Evolutionary conservation across 2,888 invertebrate genomes (phyloP), one percentile per base, ranked within the genome.

Genomic region (Chrysodeixis includens): DNA sequence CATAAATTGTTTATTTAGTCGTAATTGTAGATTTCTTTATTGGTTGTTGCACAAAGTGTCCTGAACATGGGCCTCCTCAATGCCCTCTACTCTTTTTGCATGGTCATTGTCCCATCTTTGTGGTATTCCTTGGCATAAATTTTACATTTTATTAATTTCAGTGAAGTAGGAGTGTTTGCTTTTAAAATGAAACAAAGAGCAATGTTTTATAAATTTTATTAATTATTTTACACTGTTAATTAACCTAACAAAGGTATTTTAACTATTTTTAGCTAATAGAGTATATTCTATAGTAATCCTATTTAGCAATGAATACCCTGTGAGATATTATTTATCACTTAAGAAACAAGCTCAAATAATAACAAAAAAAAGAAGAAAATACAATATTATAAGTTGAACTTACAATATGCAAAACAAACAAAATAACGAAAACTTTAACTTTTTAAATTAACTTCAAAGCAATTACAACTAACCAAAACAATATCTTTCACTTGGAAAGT

Each of bases 401-500:
- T 18, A 46, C 3, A 18, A 18, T 8, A 46, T 8, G 46, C 18
- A 49, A 46, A 46, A 49, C 26, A 32, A 71, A 70, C 59, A 52
- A 1, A 55, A 22, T 54, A 66, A 55, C 64, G 8, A 55, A 68
- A 8, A 18, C 52, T 58, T 16, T 26, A 40, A 16, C 32, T 16
- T 62, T 35, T 49, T 12, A n/a, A 32, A 30, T 51, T n/a, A 40
- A 35, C 30, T 26, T 40, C 14, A 56, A 69, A 58, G 46, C 56
- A 74, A 61, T 16, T 46, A 56, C 20, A 63, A 35, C 14, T 16
- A 56, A 59, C 51, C 26, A 51, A 30, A 73, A 40, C 30, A 59
- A 55, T 53, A 66, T 56, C 68, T 72, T 77, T 64, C 61, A 26
- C 2, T n/a, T 2, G 22, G 60, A 78, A 78, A 58, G 51, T 60